Conservation (phyloP, 2,797 vertebrate species). For the Karalla daura region DNA sequence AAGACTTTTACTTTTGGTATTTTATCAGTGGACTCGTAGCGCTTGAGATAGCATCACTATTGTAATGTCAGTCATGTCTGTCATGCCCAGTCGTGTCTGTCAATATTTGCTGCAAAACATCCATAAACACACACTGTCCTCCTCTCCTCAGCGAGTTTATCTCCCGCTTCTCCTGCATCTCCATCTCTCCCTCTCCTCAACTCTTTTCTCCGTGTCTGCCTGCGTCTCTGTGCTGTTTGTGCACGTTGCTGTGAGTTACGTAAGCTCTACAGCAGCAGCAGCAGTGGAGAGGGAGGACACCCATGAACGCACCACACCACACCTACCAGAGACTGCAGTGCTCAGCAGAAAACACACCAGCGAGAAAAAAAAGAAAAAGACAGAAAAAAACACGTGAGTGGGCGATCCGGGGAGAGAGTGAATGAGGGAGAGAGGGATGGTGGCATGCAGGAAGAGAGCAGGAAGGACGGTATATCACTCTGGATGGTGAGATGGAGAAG, state of each 20-base stretch:
- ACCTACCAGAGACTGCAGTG: conserved; percentile 79
- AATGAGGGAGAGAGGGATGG: conserved; percentile 12
- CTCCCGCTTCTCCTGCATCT: conserved; percentile 17
- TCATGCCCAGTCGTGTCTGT: not conserved
- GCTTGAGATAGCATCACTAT: no score
- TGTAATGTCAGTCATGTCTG: not conserved
- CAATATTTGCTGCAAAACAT: conserved; percentile 11
- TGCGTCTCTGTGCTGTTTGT: conserved; percentile 44
- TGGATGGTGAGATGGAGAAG: not conserved
- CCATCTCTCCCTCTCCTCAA: conserved; percentile 2
- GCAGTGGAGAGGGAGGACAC: conserved; percentile 58
- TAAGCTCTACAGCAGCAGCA: conserved; percentile 69
- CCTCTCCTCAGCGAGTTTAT: conserved; percentile 22
- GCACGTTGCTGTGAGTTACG: conserved; percentile 61
- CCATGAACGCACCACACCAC: conserved; percentile 67
- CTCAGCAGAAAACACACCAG: conserved; percentile 71
- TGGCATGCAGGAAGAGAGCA: conserved; percentile 10
- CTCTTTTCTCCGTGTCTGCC: not conserved
- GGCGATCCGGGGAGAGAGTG: conserved; percentile 13
- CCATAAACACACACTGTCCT: conserved; percentile 34
- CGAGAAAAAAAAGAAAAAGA: conserved; percentile 1
- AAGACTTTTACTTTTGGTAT: no score
- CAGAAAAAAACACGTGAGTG: conserved; percentile 23
- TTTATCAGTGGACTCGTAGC: no score
- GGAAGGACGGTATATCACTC: not conserved